Evolutionary conservation across 2,888 invertebrate species (phyloP).

Genomic region (Capitulum mitella): DNA sequence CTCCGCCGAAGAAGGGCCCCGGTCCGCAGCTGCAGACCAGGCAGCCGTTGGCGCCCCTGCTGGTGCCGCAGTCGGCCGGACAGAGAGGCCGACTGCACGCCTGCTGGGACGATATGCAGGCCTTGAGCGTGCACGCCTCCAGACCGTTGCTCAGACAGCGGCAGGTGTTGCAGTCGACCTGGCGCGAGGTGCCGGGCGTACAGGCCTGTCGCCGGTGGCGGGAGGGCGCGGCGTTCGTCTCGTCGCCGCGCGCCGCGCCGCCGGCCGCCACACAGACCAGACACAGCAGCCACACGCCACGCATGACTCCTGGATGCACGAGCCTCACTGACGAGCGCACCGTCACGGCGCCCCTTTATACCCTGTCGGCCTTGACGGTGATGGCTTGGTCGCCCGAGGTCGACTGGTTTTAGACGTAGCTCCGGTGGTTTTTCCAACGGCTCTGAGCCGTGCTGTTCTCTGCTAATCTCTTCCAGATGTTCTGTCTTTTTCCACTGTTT

Average conservation of each 20-base stretch:
- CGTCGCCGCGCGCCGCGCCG: not conserved
- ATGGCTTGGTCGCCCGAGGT: no score
- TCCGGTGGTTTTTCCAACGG: no score
- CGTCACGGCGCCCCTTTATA: no score
- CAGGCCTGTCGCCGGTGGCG: not conserved
- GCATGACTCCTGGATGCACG: not conserved
- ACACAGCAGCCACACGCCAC: not conserved
- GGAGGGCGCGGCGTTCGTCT: not conserved
- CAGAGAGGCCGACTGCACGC: not conserved
- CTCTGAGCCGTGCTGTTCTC: no score
- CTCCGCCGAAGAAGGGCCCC: not conserved
- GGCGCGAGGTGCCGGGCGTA: not conserved
- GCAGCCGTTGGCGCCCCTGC: not conserved
- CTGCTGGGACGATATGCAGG: not conserved
- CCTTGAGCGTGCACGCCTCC: not conserved
- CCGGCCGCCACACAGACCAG: not conserved
- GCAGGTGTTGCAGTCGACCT: constrained; percentile 1
- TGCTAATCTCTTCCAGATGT: no score
- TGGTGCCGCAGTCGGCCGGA: not conserved
- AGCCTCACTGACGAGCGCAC: no score
- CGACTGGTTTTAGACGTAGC: no score
- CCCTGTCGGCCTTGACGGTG: no score
- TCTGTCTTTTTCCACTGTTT: no score
- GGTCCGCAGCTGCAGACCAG: not conserved
- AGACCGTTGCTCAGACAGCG: not conserved